These are phyloP conservation scores for Tachystola acroxantha DNA, from an alignment of 2,888 invertebrate species.

Conservation along the genomic window DNA sequence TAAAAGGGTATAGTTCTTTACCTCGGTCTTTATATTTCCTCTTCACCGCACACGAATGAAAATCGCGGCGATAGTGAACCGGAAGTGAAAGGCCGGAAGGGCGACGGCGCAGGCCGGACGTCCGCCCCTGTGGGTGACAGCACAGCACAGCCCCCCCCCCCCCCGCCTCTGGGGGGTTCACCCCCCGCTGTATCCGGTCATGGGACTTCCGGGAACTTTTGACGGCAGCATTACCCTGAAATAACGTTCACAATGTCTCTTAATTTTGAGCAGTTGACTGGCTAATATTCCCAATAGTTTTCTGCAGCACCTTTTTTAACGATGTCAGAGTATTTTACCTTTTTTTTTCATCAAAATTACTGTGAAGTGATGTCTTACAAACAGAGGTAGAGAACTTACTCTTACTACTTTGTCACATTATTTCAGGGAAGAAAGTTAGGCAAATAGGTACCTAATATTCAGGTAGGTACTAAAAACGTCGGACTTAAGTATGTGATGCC, in stretches of 20 bases:
- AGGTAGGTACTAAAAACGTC: no score
- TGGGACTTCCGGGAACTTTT: constrained; percentile 47
- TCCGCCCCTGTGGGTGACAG: neutral
- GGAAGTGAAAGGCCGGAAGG: constrained; percentile 51
- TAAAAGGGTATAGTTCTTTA: neutral
- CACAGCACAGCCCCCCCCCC: constrained; percentile 18
- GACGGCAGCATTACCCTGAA: constrained; percentile 17
- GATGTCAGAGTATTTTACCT: no score
- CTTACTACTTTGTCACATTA: no score
- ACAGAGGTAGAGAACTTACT: no score
- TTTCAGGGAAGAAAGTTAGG: no score
- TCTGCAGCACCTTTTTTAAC: no score
- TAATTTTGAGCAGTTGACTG: no score
- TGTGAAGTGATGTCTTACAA: no score
- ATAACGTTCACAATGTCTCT: constrained; percentile 16
- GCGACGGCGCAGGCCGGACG: constrained; percentile 25
- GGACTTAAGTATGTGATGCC: no score
- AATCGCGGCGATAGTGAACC: constrained; percentile 36
- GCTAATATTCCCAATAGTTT: no score
- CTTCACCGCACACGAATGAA: constrained; percentile 15
- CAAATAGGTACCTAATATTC: no score
- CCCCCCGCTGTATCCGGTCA: constrained; percentile 38
- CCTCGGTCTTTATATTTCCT: constrained; percentile 9
- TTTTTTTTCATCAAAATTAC: no score
- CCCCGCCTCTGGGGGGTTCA: constrained; percentile 7